Conservation (phyloP, 2,113 vertebrate species). For the Sclerurus mexicanus region DNA sequence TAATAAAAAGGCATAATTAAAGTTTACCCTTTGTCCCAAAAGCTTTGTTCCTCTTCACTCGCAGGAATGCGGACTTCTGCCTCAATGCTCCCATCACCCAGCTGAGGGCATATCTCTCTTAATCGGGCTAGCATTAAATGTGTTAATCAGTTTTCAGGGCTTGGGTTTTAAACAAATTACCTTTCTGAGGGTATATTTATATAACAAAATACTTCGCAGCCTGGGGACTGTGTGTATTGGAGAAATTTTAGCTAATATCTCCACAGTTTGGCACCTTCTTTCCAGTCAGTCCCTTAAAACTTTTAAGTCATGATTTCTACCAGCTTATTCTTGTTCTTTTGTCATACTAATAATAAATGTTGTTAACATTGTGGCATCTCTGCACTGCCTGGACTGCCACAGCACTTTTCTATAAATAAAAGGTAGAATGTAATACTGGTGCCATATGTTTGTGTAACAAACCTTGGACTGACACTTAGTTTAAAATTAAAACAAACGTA, state of each 20-base stretch:
- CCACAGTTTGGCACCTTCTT: background rate
- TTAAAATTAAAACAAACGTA: slow-evolving; percentile 61
- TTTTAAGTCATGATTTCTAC: background rate
- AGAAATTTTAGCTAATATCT: background rate
- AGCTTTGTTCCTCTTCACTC: background rate
- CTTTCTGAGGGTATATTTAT: background rate
- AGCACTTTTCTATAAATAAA: slow-evolving; percentile 53
- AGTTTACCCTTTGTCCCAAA: slow-evolving; percentile 24
- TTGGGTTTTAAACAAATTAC: slow-evolving; percentile 1
- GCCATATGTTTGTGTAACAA: slow-evolving; percentile 59
- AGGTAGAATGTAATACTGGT: slow-evolving; percentile 31
- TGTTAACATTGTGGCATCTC: slow-evolving; percentile 46
- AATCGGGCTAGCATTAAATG: background rate
- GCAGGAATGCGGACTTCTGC: slow-evolving; percentile 12
- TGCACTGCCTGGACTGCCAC: background rate
- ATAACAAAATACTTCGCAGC: background rate
- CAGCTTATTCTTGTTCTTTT: background rate
- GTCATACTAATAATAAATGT: slow-evolving; percentile 39
- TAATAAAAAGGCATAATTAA: slow-evolving; percentile 40
- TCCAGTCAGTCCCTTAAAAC: background rate
- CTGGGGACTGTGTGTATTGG: background rate
- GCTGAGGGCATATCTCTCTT: background rate
- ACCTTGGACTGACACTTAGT: slow-evolving; percentile 45
- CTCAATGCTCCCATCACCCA: background rate
- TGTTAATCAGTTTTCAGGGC: slow-evolving; percentile 17